Evolutionary conservation across 1,140 invertebrate genomes (phyloP), one percentile per base, ranked within the genome.

Genomic region (Leptinotarsa defecta): DNA sequence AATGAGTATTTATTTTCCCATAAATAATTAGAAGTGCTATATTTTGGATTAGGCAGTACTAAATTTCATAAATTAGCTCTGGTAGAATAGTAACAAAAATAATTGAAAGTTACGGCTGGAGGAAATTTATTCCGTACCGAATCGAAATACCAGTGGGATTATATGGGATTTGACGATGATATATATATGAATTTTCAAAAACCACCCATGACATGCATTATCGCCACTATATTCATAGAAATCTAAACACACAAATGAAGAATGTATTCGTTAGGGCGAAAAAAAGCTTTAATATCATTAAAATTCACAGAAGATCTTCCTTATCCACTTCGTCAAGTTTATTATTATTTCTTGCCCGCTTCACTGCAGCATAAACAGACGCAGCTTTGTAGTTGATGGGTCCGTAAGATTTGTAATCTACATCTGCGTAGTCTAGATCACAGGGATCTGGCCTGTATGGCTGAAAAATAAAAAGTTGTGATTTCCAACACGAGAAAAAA

Each of bases 361-460:
- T 91, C 85, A 91, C 90, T 74, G 89, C 87, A 15, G 90, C 90
- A 84, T 91, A 91, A 79, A 95, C 91, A 34, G 94, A 95, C 62
- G 94, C 94, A 76, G 91, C 91, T 85, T 96, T 96, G 88, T 96
- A 96, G 86, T 95, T 94, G 83, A 96, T 95, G 48, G 95, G 95
- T 75, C 94, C 94, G 86, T 95, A 95, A 76, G 92, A 92, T 84
- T 92, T 91, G 86, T 94, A 93, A 84, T 96, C 94, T 77, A 95
- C 92, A 87, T 96, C 95, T 61, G 95, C 95, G 86, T 96, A 96
- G 83, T 94, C 93, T 84, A 96, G 88, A 86, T 92, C 94, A 83
- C 92, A 90, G 82, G 91, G 91, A 81, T 92, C 90, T 69, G 87
- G 92, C 90, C 90, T 91, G 87, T 89, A 91, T 70, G 91, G 91